phyloP scores from a whole-genome alignment of 2,888 invertebrate species.

The Unio delphinus region DNA sequence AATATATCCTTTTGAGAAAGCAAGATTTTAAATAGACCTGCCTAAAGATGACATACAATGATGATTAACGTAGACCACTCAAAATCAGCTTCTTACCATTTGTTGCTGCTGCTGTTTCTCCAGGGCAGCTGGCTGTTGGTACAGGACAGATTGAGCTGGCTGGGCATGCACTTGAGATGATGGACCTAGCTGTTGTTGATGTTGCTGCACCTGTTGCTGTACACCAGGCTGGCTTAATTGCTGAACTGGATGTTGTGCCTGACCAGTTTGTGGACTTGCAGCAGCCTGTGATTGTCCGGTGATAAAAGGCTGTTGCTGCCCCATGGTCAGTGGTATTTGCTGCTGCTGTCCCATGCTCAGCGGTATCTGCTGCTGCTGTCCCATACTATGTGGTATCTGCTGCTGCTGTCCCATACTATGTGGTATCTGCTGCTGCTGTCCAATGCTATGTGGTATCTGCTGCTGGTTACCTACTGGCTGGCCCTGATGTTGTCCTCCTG shows the following conservation, averaged over 20 bases:
- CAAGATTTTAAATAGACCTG: too few species aligned
- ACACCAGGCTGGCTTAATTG: not conserved
- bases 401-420: not conserved
- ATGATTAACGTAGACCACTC: too few species aligned
- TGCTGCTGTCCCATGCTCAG: slow-evolving; percentile 4
- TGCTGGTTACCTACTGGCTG: not conserved
- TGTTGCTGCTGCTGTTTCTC: not conserved
- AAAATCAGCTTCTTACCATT: not conserved
- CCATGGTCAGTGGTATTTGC: not conserved
- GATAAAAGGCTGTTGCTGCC: not conserved
- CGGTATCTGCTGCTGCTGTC: not conserved
- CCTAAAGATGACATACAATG: too few species aligned
- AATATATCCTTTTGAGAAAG: too few species aligned
- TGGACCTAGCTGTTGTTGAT: slow-evolving; percentile 6
- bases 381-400: not conserved
- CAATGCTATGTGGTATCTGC: not conserved
- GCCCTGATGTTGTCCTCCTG: not conserved
- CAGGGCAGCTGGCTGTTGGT: not conserved
- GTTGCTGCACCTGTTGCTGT: slow-evolving; percentile 1
- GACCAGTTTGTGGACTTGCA: slow-evolving; percentile 22
- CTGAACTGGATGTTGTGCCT: slow-evolving; percentile 12
- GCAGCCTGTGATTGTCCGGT: not conserved
- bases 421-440: not conserved
- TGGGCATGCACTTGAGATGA: not conserved
- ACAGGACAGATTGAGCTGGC: not conserved